Percentiles rank a stretch among this genome's conserved stretches.
Evolutionary conservation across 1,140 invertebrate species (phyloP).

Genomic region (Drosophila watanabei): DNA sequence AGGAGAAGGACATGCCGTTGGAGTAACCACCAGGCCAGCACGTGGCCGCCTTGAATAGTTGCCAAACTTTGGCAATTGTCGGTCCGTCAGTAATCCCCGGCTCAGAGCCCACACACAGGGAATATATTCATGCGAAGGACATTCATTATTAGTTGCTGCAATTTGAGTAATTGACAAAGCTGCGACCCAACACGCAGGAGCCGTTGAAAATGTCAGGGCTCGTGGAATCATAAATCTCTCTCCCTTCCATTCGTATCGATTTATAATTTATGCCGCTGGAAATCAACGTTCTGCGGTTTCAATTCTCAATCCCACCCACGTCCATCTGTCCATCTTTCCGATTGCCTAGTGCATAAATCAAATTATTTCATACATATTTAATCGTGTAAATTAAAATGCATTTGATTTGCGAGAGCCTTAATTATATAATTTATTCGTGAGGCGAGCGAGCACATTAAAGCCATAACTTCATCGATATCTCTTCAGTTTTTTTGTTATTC

Average conservation of each 20-base stretch:
- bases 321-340: slow-evolving; percentile 32
- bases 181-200: not conserved
- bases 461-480: slow-evolving; percentile 50
- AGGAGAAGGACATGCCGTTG: not conserved
- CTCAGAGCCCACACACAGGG: slow-evolving; percentile 2
- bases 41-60: slow-evolving; percentile 28
- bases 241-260: slow-evolving; percentile 28
- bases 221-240: slow-evolving; percentile 52
- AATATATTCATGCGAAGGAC: slow-evolving; percentile 27
- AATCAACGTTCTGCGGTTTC: slow-evolving; percentile 65
- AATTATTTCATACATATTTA: slow-evolving; percentile 63
- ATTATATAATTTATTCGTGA: slow-evolving; percentile 45
- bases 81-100: slow-evolving; percentile 24
- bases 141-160: slow-evolving; percentile 41
- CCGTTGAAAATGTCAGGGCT: slow-evolving; percentile 60
- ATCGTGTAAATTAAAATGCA: slow-evolving; percentile 68
- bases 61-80: slow-evolving; percentile 50
- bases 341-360: slow-evolving; percentile 68
- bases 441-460: slow-evolving; percentile 53
- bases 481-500: slow-evolving; percentile 18
- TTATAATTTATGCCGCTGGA: slow-evolving; percentile 69
- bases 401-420: slow-evolving; percentile 48
- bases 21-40: slow-evolving; percentile 45
- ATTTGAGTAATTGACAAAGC: slow-evolving; percentile 53
- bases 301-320: not conserved